phyloP scores from a whole-genome alignment of 2,113 vertebrate species.

The Chrysemys picta region DNA sequence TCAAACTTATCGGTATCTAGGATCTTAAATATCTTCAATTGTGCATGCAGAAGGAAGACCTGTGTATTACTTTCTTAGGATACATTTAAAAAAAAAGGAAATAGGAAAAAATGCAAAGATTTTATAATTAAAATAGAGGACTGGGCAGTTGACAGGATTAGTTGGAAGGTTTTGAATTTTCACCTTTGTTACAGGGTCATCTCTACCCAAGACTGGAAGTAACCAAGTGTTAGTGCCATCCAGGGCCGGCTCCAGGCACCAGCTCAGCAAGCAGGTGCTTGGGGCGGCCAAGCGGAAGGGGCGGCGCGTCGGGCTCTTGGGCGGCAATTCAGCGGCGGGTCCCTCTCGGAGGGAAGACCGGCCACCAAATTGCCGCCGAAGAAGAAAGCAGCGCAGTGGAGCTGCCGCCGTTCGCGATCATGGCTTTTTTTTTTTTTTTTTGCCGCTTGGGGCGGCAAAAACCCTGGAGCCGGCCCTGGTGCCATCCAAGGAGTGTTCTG shows the following conservation, averaged over 20 bases:
- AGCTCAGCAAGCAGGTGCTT: no score
- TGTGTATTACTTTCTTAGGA: not conserved
- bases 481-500: not conserved
- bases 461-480: not conserved
- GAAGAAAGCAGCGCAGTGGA: no score
- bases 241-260: not conserved
- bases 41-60: not conserved
- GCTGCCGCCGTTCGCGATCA: no score
- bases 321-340: no score
- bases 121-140: not conserved
- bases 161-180: not conserved
- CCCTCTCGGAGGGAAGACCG: no score
- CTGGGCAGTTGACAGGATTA: not conserved
- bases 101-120: not conserved
- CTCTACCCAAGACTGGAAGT: not conserved
- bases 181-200: not conserved
- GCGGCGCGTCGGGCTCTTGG: no score
- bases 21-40: not conserved
- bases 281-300: no score
- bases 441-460: no score
- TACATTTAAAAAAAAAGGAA: not conserved
- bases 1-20: not conserved
- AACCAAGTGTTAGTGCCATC: not conserved
- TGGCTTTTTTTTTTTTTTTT: no score
- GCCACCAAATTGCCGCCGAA: no score